Base-by-base conservation (phyloP, 2,113 vertebrate species). In the Antennarius striatus region DNA sequence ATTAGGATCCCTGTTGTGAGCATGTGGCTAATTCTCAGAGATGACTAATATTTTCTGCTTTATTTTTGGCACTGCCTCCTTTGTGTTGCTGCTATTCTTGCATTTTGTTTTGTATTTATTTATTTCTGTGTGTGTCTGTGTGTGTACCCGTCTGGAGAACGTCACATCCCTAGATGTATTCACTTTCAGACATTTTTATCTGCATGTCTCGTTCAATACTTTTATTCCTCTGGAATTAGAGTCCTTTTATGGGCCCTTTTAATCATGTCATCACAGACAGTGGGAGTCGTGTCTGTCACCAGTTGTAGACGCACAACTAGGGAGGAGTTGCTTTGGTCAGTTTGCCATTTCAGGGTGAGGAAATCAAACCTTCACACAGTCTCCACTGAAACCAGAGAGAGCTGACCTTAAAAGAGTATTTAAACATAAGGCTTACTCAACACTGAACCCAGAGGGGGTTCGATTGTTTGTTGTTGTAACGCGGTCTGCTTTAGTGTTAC, bases 351-450 rank as follows among this genome's bases (percentile, higher is more conserved):
- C 50, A 46, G 82, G 73, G 56, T 66, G 68, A 68, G 73, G 65
- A 70, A 83, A 83, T 81, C 73, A 75, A 86, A 80, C 79, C 57
- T 36, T 39, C 51, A 77, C 52, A 55, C 71, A 58, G 80, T 71
- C 73, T 72, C 62, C 49, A 5, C 62, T 85, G 87, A 89, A 89
- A 91, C 85, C 72, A 84, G 87, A 90, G 90, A 87, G 77, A 86
- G 76, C 59, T 90, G 88, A 90, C 89, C 86, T 88, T 87, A 79
- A 54, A 68, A 66, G 62, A 83, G 77, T 63, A 83, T 88, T 87
- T 77, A 80, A 88, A 88, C 81, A 71, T 62, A 63, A 68, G 85
- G 42, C 82, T 86, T 79, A 63, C 80, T 66, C 81, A 84, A 84
- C 77, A 71, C 68, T 71, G 68, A 51, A 66, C 39, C 63, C 73